Evolutionary conservation across 2,113 vertebrate species (phyloP).

Genomic region (Cyprichromis sp.): DNA sequence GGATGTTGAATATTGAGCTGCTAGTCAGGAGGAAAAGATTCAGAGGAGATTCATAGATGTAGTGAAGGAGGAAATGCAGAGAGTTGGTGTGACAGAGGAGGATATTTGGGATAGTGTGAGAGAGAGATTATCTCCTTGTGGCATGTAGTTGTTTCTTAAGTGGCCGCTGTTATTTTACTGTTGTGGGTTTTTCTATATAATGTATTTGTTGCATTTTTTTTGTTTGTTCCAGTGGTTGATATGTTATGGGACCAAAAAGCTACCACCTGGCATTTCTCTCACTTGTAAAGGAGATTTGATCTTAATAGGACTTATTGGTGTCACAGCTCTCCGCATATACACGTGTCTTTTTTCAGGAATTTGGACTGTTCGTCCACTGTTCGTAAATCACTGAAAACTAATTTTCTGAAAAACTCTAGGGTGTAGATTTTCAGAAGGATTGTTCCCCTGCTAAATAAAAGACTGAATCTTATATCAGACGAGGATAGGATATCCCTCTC

Average conservation of each 20-base stretch:
- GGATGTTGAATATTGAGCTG: background rate
- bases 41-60: background rate
- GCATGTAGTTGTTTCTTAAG: background rate
- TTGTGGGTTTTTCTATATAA: background rate
- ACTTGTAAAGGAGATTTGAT: background rate
- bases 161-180: background rate
- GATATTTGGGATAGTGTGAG: background rate
- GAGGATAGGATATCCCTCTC: background rate
- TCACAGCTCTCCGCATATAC: background rate
- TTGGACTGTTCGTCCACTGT: background rate
- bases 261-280: background rate
- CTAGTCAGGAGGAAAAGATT: background rate
- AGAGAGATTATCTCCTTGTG: background rate
- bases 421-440: background rate
- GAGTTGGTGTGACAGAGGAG: background rate
- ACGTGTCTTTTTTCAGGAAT: background rate
- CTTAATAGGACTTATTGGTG: background rate
- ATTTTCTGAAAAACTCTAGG: background rate
- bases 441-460: accelerated
- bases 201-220: background rate
- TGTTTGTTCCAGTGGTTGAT: background rate
- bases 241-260: background rate
- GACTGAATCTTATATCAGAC: background rate
- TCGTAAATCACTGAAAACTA: background rate
- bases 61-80: background rate